Base-by-base conservation (phyloP, 2,113 vertebrate genomes). In the Sphaerodactylus townsendi region DNA sequence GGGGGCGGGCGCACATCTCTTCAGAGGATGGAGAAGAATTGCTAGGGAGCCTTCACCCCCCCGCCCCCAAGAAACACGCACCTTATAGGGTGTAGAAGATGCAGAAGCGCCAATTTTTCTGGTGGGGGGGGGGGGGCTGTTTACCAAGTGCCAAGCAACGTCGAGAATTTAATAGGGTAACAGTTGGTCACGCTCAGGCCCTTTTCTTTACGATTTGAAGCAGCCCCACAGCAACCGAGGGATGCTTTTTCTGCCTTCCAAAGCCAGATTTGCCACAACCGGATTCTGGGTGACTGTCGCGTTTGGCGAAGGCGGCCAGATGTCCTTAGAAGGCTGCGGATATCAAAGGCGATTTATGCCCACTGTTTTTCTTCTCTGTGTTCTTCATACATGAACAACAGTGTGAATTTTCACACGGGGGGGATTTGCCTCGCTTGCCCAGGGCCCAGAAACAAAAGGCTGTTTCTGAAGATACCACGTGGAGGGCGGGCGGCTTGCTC, bases 271-370 rank as follows among this genome's bases (percentile, higher is more conserved):
- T 30, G 23, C 35, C 56, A 41, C 28, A 8, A 4, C 41, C 13
- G 8, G 46, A 8, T 50, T n/a, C 30, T 30, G 5, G 8, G 35
- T 23, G 2, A 4, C 11, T 7, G 4, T 1, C 1, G 4, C 0
- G 3, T 15, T 25, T 3, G 25, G 76, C 3, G 14, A 30, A 28
- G 4, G 37, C 37, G 64, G 19, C 37, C 13, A 5, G 8, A 5
- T 8, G 53, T 11, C 10, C 10, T 23, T 28, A 1, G 7, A 4
- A 2, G 71, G 2, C 50, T 4, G 41, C 3, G 37, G 46, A 41
- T n/a, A 28, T 23, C 10, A 15, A 30, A 19, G 44, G 56, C 21
- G 2, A 25, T 74, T 15, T 35, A 44, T 30, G 2, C 9, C 33
- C 9, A 15, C n/a, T 50, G 23, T 33, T 53, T 21, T 13, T 48